Conservation (phyloP, 2,888 invertebrate species). For the Auanema sp. region DNA sequence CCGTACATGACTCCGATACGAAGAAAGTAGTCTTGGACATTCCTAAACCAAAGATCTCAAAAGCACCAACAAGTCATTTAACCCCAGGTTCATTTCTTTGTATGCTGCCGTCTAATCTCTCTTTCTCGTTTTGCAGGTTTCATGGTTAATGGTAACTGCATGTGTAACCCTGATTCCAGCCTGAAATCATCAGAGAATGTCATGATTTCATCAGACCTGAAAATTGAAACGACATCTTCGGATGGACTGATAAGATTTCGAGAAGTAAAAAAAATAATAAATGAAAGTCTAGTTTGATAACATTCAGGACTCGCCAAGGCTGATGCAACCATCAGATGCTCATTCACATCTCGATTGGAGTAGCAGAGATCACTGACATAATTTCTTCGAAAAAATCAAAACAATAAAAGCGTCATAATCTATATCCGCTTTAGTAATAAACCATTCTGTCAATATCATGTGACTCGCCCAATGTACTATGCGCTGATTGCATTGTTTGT, state of each 20-base stretch:
- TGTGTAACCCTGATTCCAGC: constrained; percentile 40
- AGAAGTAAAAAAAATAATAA: constrained; percentile 24
- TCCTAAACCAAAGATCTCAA: constrained; percentile 6
- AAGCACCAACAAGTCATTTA: not conserved
- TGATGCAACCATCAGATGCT: constrained; percentile 40
- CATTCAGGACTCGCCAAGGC: constrained; percentile 42
- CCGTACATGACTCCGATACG: constrained; percentile 17
- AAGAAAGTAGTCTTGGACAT: constrained; percentile 8
- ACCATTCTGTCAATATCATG: too few relatives aligned
- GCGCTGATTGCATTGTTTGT: too few relatives aligned
- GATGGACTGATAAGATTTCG: constrained; percentile 10
- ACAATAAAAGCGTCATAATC: too few relatives aligned
- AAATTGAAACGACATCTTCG: constrained; percentile 3
- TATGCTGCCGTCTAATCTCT: too few relatives aligned
- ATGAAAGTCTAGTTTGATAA: constrained; percentile 23
- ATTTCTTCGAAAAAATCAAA: not conserved
- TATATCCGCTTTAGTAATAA: too few relatives aligned
- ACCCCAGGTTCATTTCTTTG: not conserved
- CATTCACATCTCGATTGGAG: constrained; percentile 33
- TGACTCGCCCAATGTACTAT: too few relatives aligned
- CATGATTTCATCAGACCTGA: not conserved
- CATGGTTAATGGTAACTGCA: constrained; percentile 56
- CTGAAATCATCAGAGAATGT: not conserved
- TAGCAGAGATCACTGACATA: not conserved
- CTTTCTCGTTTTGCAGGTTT: too few relatives aligned